A percentile compares a stretch with the other conserved stretches of the same genome.
Evolutionary conservation across 2,797 vertebrate species (phyloP).

Genomic region (Nannoperca australis): DNA sequence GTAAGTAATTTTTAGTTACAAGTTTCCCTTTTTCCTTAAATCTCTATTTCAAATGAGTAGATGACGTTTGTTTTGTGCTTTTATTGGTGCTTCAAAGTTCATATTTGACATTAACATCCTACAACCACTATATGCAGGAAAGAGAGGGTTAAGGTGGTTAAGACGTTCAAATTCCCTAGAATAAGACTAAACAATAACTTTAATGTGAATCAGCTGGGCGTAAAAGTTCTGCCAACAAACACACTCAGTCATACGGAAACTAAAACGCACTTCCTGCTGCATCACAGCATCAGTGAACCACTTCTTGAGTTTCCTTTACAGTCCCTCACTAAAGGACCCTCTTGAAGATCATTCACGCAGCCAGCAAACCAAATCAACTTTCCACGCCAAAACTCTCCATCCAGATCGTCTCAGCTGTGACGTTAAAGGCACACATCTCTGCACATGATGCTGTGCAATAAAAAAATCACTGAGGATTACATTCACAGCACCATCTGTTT

Average conservation of each 20-base stretch:
- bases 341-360: constrained; percentile 12
- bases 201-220: not conserved
- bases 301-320: not conserved
- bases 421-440: not conserved
- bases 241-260: not conserved
- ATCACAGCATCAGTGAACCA: not conserved
- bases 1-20: not conserved
- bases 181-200: not conserved
- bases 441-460: constrained; percentile 37
- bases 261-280: not conserved
- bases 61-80: not conserved
- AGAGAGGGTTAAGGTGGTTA: not conserved
- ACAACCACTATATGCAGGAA: not conserved
- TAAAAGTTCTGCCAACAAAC: too few relatives aligned
- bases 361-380: constrained; percentile 1
- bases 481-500: too few relatives aligned
- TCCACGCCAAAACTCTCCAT: not conserved
- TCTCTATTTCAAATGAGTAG: not conserved
- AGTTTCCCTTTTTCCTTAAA: not conserved
- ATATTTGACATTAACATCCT: not conserved
- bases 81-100: not conserved
- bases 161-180: not conserved
- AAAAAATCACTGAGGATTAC: not conserved
- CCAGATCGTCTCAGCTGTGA: constrained; percentile 11
- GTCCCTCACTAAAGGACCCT: not conserved